Evolutionary conservation across 2,113 vertebrate species (phyloP).

Genomic region (Microtus montanus): DNA sequence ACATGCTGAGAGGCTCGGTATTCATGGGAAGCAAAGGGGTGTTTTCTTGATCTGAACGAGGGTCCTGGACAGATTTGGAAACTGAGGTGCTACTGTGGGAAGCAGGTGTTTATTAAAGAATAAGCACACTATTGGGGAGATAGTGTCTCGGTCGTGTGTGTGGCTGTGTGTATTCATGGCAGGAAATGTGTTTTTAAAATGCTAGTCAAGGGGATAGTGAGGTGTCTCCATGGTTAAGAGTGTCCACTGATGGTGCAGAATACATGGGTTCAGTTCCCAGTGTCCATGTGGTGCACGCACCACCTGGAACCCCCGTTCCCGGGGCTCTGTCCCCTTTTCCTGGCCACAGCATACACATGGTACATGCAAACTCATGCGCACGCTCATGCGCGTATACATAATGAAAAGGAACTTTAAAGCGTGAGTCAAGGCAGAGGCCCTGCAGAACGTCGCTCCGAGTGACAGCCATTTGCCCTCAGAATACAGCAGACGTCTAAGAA

Average conservation of each 20-base stretch:
- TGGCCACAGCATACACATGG: neutral
- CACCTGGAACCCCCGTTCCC: too few relatives aligned
- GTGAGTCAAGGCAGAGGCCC: neutral
- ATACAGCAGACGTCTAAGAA: neutral
- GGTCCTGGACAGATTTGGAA: neutral
- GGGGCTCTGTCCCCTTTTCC: neutral
- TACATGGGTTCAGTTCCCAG: neutral
- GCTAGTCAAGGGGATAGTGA: neutral
- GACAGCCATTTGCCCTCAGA: neutral
- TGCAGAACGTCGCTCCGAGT: neutral
- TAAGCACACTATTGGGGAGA: neutral
- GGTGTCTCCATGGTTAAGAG: too few relatives aligned
- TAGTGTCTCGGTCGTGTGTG: neutral
- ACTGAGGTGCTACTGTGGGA: neutral
- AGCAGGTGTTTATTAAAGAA: neutral
- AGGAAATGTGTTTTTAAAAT: neutral
- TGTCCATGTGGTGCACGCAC: neutral
- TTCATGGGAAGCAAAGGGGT: neutral
- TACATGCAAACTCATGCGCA: neutral
- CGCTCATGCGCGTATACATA: too few relatives aligned
- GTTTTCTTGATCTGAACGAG: neutral
- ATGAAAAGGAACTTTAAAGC: neutral
- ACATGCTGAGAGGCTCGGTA: neutral
- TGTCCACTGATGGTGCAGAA: neutral
- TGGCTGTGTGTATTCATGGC: neutral